Conservation (phyloP, 2,888 invertebrate genomes). For the Ornithoptera priamus region DNA sequence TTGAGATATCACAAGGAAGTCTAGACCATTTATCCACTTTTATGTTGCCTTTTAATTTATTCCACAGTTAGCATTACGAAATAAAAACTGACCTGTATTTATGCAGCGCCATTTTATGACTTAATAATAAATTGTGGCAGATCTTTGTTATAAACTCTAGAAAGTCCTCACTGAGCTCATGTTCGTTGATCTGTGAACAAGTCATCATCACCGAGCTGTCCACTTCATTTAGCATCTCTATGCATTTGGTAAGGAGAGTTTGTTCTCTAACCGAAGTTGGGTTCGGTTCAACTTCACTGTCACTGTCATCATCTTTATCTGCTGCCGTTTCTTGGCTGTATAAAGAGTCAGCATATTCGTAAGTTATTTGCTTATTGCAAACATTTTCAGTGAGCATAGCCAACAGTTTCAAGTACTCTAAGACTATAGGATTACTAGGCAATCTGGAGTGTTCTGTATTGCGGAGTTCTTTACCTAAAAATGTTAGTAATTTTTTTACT, state of each 20-base stretch:
- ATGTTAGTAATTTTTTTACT: neutral
- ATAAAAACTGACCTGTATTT: slow-evolving; percentile 84
- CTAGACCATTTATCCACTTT: no score
- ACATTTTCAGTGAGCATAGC: slow-evolving; percentile 68
- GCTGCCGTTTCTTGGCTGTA: slow-evolving; percentile 69
- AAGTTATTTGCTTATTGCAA: slow-evolving; percentile 67
- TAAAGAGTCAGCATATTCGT: slow-evolving; percentile 71
- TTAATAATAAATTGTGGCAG: slow-evolving; percentile 90
- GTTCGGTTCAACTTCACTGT: slow-evolving; percentile 76
- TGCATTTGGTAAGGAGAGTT: slow-evolving; percentile 76
- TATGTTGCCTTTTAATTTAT: no score
- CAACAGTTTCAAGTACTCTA: slow-evolving; percentile 68
- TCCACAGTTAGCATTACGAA: neutral
- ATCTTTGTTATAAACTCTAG: slow-evolving; percentile 86
- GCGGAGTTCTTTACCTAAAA: slow-evolving; percentile 68
- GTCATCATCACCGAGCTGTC: slow-evolving; percentile 63
- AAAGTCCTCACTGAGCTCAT: slow-evolving; percentile 74
- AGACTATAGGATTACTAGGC: slow-evolving; percentile 76
- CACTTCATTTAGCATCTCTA: slow-evolving; percentile 84
- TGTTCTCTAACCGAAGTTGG: slow-evolving; percentile 72
- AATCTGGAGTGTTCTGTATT: slow-evolving; percentile 75
- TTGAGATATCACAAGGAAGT: no score
- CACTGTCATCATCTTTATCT: slow-evolving; percentile 80
- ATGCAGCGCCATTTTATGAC: slow-evolving; percentile 90
- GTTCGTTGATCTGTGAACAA: slow-evolving; percentile 75